Percentiles rank a stretch among this genome's conserved stretches.
Evolutionary conservation across 1,140 invertebrate species (phyloP).

Genomic region (Nebria ingens): DNA sequence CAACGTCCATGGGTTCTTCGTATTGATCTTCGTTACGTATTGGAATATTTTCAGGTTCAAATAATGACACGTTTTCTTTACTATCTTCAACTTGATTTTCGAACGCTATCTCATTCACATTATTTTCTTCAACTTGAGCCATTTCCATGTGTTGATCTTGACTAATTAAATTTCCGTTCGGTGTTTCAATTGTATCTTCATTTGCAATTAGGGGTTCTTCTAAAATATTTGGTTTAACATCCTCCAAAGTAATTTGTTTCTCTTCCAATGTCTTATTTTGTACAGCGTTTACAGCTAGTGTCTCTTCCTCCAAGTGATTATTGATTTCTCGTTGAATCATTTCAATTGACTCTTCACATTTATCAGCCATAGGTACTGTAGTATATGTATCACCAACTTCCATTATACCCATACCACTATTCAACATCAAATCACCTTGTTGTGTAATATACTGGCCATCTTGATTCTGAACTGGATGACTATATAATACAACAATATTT

Average conservation of each 20-base stretch:
- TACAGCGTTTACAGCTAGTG: background rate
- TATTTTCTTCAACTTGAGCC: background rate
- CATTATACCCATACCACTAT: constrained; percentile 40
- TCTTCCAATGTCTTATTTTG: background rate
- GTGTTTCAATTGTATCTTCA: background rate
- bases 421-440: constrained; percentile 40
- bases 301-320: constrained; percentile 10
- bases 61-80: constrained; percentile 9
- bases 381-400: constrained; percentile 30
- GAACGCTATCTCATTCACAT: background rate
- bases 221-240: background rate
- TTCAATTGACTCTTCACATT: constrained; percentile 30
- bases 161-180: too few relatives aligned
- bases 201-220: constrained; percentile 6
- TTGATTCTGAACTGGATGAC: constrained; percentile 42
- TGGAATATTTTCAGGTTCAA: constrained; percentile 2
- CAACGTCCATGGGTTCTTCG: constrained; percentile 13
- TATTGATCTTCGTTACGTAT: background rate
- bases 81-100: background rate
- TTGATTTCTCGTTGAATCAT: constrained; percentile 30
- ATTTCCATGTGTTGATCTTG: background rate
- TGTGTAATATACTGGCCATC: constrained; percentile 38
- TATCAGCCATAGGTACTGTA: background rate
- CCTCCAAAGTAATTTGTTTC: background rate
- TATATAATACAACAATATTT: constrained; percentile 50